Conservation (phyloP, 2,113 vertebrate genomes). For the Riparia riparia region DNA sequence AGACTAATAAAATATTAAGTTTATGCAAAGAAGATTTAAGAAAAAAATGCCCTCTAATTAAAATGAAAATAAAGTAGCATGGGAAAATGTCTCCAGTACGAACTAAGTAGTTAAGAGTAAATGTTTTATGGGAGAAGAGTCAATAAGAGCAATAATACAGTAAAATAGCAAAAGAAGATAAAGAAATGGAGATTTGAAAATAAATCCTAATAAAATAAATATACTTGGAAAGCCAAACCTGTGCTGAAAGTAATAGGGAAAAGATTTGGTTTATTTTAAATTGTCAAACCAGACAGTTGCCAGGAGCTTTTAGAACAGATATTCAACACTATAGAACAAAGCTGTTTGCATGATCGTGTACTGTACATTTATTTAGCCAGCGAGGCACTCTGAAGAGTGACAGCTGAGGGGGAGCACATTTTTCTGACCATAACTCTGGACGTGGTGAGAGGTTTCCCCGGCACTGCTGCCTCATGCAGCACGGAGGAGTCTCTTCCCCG, state of each 20-base stretch:
- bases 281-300: background rate
- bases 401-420: background rate
- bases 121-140: background rate
- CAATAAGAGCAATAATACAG: background rate
- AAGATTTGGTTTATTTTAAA: background rate
- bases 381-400: rapidly evolving
- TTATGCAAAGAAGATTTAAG: background rate
- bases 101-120: background rate
- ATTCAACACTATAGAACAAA: background rate
- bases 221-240: background rate
- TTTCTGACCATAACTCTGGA: background rate
- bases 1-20: background rate
- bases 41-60: background rate
- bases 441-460: rapidly evolving
- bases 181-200: background rate
- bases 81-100: background rate
- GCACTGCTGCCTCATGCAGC: background rate
- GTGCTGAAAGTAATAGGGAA: background rate
- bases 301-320: background rate
- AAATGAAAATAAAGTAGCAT: background rate
- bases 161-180: background rate
- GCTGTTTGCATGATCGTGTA: rapidly evolving
- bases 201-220: background rate
- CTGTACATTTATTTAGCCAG: background rate
- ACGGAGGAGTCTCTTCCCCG: background rate